These are phyloP conservation scores for Lynx canadensis DNA, from an alignment of 2,113 vertebrate species.

Conservation along the genomic window DNA sequence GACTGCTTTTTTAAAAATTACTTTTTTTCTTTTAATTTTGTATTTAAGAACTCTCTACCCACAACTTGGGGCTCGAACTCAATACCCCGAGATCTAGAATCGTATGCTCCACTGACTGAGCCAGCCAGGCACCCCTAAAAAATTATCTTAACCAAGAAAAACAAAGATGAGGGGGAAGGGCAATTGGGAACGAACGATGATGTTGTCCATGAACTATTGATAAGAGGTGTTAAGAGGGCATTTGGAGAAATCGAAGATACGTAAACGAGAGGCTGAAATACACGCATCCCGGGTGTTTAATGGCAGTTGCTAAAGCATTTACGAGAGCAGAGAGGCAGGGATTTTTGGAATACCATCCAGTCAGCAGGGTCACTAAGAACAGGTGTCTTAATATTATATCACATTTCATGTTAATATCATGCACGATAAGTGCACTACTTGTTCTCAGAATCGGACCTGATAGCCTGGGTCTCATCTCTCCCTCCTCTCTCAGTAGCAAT, in stretches of 20 bases:
- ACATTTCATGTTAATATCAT: fast-evolving
- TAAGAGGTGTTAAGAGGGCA: not conserved
- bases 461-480: not conserved
- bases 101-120: not conserved
- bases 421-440: not conserved
- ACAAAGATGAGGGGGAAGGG: not conserved
- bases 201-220: not conserved
- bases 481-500: not conserved
- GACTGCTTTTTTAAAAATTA: not conserved
- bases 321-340: not conserved
- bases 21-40: not conserved
- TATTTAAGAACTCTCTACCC: not conserved
- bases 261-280: not conserved
- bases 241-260: not conserved
- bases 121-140: not conserved
- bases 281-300: not conserved
- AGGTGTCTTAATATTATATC: not conserved
- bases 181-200: not conserved
- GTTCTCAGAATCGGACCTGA: not conserved
- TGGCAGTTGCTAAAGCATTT: not conserved
- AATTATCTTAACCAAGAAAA: constrained; percentile 20
- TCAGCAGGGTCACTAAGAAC: not conserved
- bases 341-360: not conserved
- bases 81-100: not conserved
- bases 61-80: not conserved